These are phyloP conservation scores for Hirundichthys speculiger DNA, from an alignment of 2,113 vertebrate species.

Conservation along the genomic window DNA sequence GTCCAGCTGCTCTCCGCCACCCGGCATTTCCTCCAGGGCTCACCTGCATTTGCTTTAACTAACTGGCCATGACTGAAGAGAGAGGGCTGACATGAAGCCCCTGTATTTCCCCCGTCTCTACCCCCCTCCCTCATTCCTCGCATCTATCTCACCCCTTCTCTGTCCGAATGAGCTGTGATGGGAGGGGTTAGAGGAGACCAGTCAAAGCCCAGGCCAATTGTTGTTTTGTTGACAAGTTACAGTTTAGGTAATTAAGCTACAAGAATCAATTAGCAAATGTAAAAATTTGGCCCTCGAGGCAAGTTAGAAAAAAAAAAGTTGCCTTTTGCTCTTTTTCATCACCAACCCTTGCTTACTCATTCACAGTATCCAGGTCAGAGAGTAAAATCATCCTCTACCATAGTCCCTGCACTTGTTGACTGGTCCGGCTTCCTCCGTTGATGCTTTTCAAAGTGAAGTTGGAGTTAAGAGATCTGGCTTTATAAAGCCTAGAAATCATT, in stretches of 20 bases:
- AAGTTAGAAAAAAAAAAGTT: too few relatives aligned
- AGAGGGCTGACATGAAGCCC: conserved; percentile 69
- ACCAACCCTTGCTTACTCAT: too few relatives aligned
- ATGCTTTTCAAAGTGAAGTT: too few relatives aligned
- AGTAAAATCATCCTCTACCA: too few relatives aligned
- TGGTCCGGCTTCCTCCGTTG: too few relatives aligned
- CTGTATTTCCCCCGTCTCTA: conserved; percentile 20
- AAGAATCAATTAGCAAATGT: conserved; percentile 23
- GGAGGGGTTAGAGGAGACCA: conserved; percentile 1
- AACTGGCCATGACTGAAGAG: conserved; percentile 80
- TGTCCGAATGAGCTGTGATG: conserved; percentile 22
- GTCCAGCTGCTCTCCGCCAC: conserved; percentile 67
- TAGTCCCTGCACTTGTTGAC: too few relatives aligned
- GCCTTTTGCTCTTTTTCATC: too few relatives aligned
- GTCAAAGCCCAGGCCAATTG: conserved; percentile 31
- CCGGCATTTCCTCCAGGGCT: conserved; percentile 67
- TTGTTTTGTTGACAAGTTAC: conserved; percentile 23
- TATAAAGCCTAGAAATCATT: too few relatives aligned
- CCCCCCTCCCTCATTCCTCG: not conserved
- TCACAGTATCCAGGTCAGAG: too few relatives aligned
- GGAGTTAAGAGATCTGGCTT: too few relatives aligned
- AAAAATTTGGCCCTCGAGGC: not conserved
- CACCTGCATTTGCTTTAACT: conserved; percentile 78
- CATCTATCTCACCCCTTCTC: conserved; percentile 24
- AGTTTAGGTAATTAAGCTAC: conserved; percentile 23